Percentiles rank a stretch among this genome's conserved stretches.
These are phyloP conservation scores for Glyphotaelius pellucidus DNA, from an alignment of 2,888 invertebrate genomes.

Conservation along the genomic window DNA sequence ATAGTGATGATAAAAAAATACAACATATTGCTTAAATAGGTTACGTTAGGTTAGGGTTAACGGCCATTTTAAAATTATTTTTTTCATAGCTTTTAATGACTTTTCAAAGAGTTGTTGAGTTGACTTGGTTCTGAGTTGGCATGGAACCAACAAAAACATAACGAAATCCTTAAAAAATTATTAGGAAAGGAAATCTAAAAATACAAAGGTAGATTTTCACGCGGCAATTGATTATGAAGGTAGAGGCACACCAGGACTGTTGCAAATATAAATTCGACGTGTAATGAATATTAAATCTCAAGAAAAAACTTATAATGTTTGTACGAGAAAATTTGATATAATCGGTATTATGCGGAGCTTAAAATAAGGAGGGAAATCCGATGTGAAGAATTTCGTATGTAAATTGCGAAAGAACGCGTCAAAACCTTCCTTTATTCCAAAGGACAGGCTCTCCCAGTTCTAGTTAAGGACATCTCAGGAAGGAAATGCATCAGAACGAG, in stretches of 20 bases:
- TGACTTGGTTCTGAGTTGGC: no score
- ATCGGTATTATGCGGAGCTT: no score
- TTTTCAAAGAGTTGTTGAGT: no score
- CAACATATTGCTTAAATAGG: no score
- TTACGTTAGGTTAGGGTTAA: no score
- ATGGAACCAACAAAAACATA: no score
- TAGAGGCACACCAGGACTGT: background rate
- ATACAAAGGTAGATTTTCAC: background rate
- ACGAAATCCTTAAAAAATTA: no score
- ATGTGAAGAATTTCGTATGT: slow-evolving; percentile 12
- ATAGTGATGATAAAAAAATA: no score
- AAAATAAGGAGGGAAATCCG: background rate
- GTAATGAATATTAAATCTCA: background rate
- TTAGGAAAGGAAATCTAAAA: background rate
- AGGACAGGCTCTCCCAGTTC: slow-evolving; percentile 19
- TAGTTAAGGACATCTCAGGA: slow-evolving; percentile 27
- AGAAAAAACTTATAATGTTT: background rate
- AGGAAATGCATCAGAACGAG: background rate
- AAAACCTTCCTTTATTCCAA: background rate
- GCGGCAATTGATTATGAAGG: background rate
- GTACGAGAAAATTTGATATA: no score
- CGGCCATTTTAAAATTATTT: no score
- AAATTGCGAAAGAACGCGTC: slow-evolving; percentile 19
- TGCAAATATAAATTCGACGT: background rate
- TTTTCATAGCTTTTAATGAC: no score